Base-by-base conservation (phyloP, 2,797 vertebrate genomes). In the Telmatherina bonti region DNA sequence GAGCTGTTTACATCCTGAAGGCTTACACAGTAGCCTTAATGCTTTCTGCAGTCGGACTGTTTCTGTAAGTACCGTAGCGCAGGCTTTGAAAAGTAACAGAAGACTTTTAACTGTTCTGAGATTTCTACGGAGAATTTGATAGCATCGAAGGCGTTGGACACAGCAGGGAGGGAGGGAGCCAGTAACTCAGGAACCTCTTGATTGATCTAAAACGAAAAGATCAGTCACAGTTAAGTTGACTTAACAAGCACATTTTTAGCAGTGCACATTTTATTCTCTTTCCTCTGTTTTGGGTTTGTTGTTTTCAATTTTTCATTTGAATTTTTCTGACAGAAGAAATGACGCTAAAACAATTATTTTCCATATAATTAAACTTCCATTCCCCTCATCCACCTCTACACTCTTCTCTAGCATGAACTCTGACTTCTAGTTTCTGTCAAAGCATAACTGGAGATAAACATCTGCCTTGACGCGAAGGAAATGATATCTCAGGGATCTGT, bases 101-200 rank as follows among this genome's bases (percentile, higher is more conserved):
- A 94, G 12, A 3, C 7, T 0, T n/a, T 10, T 2, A 94, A 45
- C 45, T 13, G 87, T 0, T 77, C 30, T 0, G 85, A 74, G 62
- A 93, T 70, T 77, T 91, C 88, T 0, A 82, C 11, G 3, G 91
- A 90, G 49, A 73, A 72, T 41, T 1, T 31, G 26, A 84, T 67
- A 3, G 72, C 59, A 0, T 90, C 84, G 13, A 93, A 94, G 51
- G 81, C 24, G 0, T 76, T 67, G 59, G 83, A 70, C 60, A 67
- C 38, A 22, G 22, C 15, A 0, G 89, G 89, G 5, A 92, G 60
- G 2, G 85, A 67, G 10, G 74, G 74, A 1, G 68, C 0, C 0
- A 51, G 12, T 0, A 8, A 1, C 62, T 33, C 9, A 29, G 82
- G 81, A 31, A 58, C 31, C 7, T 80, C 68, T 2, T 63, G 55